phyloP scores from a whole-genome alignment of 2,797 vertebrate species.

The Nannoperca australis region DNA sequence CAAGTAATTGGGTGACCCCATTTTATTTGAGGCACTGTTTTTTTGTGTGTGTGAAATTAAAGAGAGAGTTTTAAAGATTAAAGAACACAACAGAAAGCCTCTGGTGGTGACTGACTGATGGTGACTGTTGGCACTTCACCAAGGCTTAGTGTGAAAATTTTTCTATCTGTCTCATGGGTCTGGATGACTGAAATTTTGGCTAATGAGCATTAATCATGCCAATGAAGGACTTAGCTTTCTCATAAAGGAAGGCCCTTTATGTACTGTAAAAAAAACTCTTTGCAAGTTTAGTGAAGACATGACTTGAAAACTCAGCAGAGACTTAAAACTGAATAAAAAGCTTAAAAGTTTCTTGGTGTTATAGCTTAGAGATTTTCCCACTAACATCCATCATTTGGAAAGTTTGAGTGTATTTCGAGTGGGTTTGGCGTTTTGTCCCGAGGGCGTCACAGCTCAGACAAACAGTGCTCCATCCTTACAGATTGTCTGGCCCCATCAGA shows the following conservation, averaged over 20 bases:
- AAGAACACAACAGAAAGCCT: conserved; percentile 39
- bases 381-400: conserved; percentile 47
- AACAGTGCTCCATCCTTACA: conserved; percentile 55
- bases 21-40: conserved; percentile 50
- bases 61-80: conserved; percentile 47
- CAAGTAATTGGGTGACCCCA: conserved; percentile 57
- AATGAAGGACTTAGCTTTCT: conserved; percentile 47
- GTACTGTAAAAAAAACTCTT: conserved; percentile 18
- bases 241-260: conserved; percentile 32
- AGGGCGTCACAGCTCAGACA: conserved; percentile 44
- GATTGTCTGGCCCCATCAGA: conserved; percentile 60
- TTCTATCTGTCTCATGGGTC: conserved; percentile 56
- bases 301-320: conserved; percentile 21
- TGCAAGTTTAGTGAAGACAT: conserved; percentile 9
- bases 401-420: conserved; percentile 54
- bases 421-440: conserved; percentile 39
- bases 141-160: conserved; percentile 46
- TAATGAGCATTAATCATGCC: conserved; percentile 61
- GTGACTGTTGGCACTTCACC: conserved; percentile 34
- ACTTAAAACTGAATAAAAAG: background rate
- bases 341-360: conserved; percentile 9
- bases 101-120: conserved; percentile 44
- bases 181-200: conserved; percentile 57
- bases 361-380: conserved; percentile 22
- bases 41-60: conserved; percentile 39